These are phyloP conservation scores for Aphodius sticticus DNA, from an alignment of 2,888 invertebrate species.

Conservation along the genomic window DNA sequence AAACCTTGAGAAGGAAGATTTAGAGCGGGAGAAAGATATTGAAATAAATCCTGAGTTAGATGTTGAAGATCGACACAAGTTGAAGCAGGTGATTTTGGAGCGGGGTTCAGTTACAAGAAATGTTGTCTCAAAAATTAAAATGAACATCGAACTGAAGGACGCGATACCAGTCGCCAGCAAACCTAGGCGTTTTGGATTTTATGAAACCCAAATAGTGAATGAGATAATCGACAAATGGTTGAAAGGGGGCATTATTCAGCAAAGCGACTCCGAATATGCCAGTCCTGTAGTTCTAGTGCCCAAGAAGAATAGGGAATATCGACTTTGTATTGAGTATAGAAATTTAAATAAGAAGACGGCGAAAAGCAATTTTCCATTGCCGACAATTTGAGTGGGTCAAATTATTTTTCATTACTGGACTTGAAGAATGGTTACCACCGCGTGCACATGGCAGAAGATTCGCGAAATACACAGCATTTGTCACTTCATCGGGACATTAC, in stretches of 20 bases:
- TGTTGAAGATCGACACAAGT: too few relatives aligned
- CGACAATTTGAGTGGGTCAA: conserved; percentile 8
- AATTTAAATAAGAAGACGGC: conserved; percentile 14
- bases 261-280: conserved; percentile 12
- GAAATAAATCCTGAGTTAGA: too few relatives aligned
- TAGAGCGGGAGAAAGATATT: too few relatives aligned
- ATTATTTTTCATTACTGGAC: conserved; percentile 28
- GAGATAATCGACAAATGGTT: too few relatives aligned
- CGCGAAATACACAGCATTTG: conserved; percentile 27
- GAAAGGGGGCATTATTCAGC: neutral
- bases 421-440: conserved; percentile 33
- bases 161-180: too few relatives aligned
- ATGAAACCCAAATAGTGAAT: too few relatives aligned
- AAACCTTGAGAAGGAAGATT: too few relatives aligned
- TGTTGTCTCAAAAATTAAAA: too few relatives aligned
- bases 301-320: conserved; percentile 7
- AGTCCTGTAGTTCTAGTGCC: conserved; percentile 8
- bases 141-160: too few relatives aligned
- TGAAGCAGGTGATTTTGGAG: too few relatives aligned
- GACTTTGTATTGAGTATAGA: conserved; percentile 19
- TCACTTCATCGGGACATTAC: conserved; percentile 40
- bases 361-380: conserved; percentile 17
- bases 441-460: conserved; percentile 26
- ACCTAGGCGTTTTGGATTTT: too few relatives aligned
- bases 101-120: too few relatives aligned